These are phyloP conservation scores for Ctena decussata DNA, from an alignment of 2,888 invertebrate genomes.

Conservation along the genomic window DNA sequence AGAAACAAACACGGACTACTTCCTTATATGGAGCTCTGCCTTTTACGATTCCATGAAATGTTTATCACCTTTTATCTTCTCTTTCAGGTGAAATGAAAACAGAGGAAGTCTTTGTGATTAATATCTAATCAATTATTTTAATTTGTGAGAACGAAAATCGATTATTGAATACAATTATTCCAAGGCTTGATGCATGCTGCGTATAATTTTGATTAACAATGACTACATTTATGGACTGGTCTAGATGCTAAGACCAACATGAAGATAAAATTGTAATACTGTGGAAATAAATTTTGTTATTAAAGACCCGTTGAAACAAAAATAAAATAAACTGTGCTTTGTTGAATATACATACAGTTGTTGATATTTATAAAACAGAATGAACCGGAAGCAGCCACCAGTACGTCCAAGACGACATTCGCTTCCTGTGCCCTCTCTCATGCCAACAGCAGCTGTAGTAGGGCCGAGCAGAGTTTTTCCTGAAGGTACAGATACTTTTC, in stretches of 20 bases:
- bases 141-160: neutral
- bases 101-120: neutral
- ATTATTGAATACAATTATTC: neutral
- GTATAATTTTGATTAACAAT: neutral
- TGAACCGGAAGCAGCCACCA: constrained; percentile 32
- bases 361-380: neutral
- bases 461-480: constrained; percentile 42
- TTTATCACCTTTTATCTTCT: neutral
- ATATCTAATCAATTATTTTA: neutral
- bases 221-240: neutral
- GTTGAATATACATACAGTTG: too few relatives aligned
- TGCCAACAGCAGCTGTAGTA: constrained; percentile 24
- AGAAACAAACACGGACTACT: too few relatives aligned
- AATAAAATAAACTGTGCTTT: too few relatives aligned
- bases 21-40: too few relatives aligned
- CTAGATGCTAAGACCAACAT: too few relatives aligned
- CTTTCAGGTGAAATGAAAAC: neutral
- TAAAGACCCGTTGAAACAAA: too few relatives aligned
- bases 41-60: neutral
- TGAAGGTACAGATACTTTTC: constrained; percentile 59
- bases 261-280: too few relatives aligned
- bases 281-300: too few relatives aligned
- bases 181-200: neutral
- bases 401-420: constrained; percentile 48
- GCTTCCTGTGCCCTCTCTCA: constrained; percentile 43